Percentiles rank a stretch among this genome's conserved stretches.
These are phyloP conservation scores for Ylistrum balloti DNA, from an alignment of 1,140 invertebrate genomes.

Conservation along the genomic window DNA sequence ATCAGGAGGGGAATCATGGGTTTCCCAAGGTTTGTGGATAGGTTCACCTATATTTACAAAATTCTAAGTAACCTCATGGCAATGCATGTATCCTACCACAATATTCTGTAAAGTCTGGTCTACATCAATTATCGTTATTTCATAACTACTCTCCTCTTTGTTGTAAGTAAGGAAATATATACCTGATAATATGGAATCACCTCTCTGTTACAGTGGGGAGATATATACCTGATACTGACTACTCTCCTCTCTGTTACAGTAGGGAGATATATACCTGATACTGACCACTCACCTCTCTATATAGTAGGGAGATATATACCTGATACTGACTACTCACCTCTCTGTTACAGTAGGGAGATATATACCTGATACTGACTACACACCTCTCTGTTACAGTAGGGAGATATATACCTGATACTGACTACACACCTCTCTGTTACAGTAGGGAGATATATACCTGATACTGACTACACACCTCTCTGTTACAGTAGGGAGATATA, in stretches of 20 bases:
- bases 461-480: too few species aligned
- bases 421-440: slow-evolving; percentile 77
- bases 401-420: slow-evolving; percentile 56
- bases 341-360: slow-evolving; percentile 79
- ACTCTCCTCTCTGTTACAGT: slow-evolving; percentile 80
- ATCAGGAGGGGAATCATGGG: slow-evolving; percentile 78
- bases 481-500: too few species aligned
- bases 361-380: neutral
- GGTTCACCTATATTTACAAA: slow-evolving; percentile 74
- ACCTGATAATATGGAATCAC: slow-evolving; percentile 57
- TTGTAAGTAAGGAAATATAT: neutral
- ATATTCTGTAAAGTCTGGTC: too few species aligned
- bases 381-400: slow-evolving; percentile 81
- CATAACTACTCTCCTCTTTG: too few species aligned
- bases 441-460: slow-evolving; percentile 71
- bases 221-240: slow-evolving; percentile 42
- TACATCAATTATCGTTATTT: too few species aligned
- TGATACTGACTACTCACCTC: slow-evolving; percentile 69
- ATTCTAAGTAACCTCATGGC: too few species aligned
- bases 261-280: slow-evolving; percentile 65
- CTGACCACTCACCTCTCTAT: slow-evolving; percentile 74
- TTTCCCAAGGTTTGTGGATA: slow-evolving; percentile 75
- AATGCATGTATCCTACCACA: too few species aligned
- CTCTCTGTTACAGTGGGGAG: slow-evolving; percentile 80
- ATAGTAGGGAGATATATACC: slow-evolving; percentile 74